Base-by-base conservation (phyloP, 2,113 vertebrate species). In the Cyphomyrus discorhynchus region DNA sequence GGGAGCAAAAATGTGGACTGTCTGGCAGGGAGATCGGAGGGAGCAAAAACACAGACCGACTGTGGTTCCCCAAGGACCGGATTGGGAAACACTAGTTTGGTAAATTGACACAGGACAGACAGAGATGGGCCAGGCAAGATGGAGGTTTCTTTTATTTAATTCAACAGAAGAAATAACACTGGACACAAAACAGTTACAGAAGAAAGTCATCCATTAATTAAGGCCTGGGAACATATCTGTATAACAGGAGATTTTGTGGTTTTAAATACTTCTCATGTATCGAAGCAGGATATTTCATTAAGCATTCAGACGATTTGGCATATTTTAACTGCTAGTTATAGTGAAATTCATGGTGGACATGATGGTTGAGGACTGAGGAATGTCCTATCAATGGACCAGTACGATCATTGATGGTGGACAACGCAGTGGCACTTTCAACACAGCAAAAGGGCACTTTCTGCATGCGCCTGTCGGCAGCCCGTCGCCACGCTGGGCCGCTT, bases 191-290 rank as follows among this genome's bases (percentile, higher is more conserved):
- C 21, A 11, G 45, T n/a, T 45, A 84, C 45, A 84, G 19, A 86
- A 13, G 47, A 86, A 86, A 52, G 49, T 24, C n/a, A 52, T 53
- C 10, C n/a, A 86, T 31, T 24, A 53, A 31, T 53, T 31, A 86
- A 86, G 85, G 49, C 85, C 24, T 86, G 85, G 49, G n/a, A 52
- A 86, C 82, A 47, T 47, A 45, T 84, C 45, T 47, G 82, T 47
- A 84, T 46, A 84, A 84, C 82, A 24, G 45, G 74, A 39, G 85
- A 86, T 53, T 47, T 13, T 86, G 24, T 53, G 11, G 31, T 53
- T 80, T 80, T 52, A 86, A 52, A 86, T 86, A 86, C n/a, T 47
- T 49, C 24, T 86, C 47, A 86, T 19, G 45, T 86, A 86, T 49
- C 39, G 10, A 84, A 84, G n/a, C 24, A 85, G 82, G 1, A 85